Percentiles rank a stretch among this genome's conserved stretches.
These are phyloP conservation scores for Cerceris ruficornis DNA, from an alignment of 2,888 invertebrate genomes.

Conservation along the genomic window DNA sequence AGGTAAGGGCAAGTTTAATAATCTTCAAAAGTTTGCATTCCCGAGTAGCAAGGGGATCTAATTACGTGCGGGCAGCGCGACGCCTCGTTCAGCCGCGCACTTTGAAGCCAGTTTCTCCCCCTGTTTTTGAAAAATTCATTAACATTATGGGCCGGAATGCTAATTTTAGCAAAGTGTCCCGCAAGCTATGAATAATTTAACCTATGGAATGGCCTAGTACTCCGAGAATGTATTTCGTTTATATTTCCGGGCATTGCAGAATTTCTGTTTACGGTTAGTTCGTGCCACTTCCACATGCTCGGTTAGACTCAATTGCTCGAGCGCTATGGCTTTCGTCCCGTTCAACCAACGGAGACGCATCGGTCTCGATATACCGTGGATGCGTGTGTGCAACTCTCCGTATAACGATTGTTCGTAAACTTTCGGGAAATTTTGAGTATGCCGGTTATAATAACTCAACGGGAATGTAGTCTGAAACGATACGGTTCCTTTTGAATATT, in stretches of 20 bases:
- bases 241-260: slow-evolving; percentile 24
- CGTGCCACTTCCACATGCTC: slow-evolving; percentile 40
- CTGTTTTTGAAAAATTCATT: slow-evolving; percentile 66
- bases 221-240: slow-evolving; percentile 59
- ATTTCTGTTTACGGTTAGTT: slow-evolving; percentile 30
- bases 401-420: slow-evolving; percentile 3
- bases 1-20: slow-evolving; percentile 33
- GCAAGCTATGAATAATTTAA: slow-evolving; percentile 66
- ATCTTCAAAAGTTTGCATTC: slow-evolving; percentile 41
- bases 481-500: too few species aligned
- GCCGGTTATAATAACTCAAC: too few species aligned
- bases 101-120: slow-evolving; percentile 39
- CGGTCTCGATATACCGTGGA: slow-evolving; percentile 10
- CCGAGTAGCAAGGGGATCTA: slow-evolving; percentile 46
- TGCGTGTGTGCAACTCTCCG: not conserved
- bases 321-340: slow-evolving; percentile 9
- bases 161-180: slow-evolving; percentile 68
- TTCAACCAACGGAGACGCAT: slow-evolving; percentile 20
- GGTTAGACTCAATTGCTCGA: slow-evolving; percentile 32
- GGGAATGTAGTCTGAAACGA: too few species aligned
- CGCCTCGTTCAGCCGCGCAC: slow-evolving; percentile 35
- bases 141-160: slow-evolving; percentile 65
- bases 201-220: slow-evolving; percentile 61
- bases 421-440: not conserved
- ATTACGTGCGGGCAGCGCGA: slow-evolving; percentile 48